These are phyloP conservation scores for Nowickia ferox DNA, from an alignment of 2,888 invertebrate genomes.

Conservation along the genomic window DNA sequence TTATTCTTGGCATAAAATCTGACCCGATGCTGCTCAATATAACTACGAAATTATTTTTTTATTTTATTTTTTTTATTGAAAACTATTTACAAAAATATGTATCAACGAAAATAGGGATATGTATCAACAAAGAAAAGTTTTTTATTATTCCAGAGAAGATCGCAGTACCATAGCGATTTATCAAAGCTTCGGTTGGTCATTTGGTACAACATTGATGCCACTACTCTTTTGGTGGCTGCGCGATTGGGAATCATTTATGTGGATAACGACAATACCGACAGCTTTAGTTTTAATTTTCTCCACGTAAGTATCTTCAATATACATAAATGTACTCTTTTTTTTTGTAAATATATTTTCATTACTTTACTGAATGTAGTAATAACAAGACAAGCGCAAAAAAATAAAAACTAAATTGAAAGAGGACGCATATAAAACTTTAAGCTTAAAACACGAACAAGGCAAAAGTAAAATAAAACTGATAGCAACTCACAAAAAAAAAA, in stretches of 20 bases:
- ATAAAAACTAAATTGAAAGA: slow-evolving; percentile 39
- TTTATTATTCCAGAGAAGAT: slow-evolving; percentile 80
- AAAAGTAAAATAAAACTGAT: slow-evolving; percentile 28
- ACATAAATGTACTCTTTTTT: too few relatives aligned
- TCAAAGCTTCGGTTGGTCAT: slow-evolving; percentile 84
- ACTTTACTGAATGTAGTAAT: slow-evolving; percentile 30
- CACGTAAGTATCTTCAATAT: slow-evolving; percentile 80
- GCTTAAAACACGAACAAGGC: slow-evolving; percentile 47
- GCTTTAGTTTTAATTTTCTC: slow-evolving; percentile 82
- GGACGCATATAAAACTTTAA: slow-evolving; percentile 57
- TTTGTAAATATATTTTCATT: slow-evolving; percentile 43
- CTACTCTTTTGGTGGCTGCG: slow-evolving; percentile 84
- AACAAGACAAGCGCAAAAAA: slow-evolving; percentile 6
- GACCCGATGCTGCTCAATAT: too few relatives aligned
- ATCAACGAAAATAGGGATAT: neutral
- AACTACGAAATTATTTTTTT: too few relatives aligned
- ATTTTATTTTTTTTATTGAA: too few relatives aligned
- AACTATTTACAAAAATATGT: neutral
- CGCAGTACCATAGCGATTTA: slow-evolving; percentile 84
- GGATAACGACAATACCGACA: slow-evolving; percentile 84
- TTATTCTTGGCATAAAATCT: too few relatives aligned
- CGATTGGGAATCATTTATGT: slow-evolving; percentile 84
- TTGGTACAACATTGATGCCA: slow-evolving; percentile 84
- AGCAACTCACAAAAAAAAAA: neutral
- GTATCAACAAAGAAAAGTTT: neutral